Evolutionary conservation across 2,797 vertebrate genomes (phyloP), one percentile per base, ranked within the genome.

Genomic region (Craterocephalus amniculus): DNA sequence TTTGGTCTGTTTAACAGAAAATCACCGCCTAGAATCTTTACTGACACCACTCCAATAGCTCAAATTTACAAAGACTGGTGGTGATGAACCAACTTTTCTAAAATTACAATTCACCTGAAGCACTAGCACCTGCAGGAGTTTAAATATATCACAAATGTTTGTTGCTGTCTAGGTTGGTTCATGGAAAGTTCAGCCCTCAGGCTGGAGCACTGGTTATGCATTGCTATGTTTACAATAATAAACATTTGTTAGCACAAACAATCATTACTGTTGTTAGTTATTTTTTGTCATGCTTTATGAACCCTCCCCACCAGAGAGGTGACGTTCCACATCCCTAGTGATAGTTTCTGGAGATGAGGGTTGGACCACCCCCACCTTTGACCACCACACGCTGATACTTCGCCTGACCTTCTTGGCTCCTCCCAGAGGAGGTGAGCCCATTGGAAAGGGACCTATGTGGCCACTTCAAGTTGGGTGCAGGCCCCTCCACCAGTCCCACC

Each of bases 1-100:
- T 89, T 90, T 88, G 91, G 89, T 94, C 90, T 94, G 90, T 91
- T 86, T 89, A 88, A 90, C 90, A 88, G 93, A 94, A 91, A 94
- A 96, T 94, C 94, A 95, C 95, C 92, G 76, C 73, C 85, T 87
- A 93, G 87, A 93, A 93, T 91, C 88, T 93, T 94, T 92, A 93
- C 70, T n/a, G n/a, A n/a, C 77, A 69, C 70, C 13, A 32, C 66
- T 80, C 70, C 77, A 80, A 83, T 80, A 74, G 57, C 36, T 65
- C 29, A 67, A 65, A 77, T 72, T 31, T 67, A 34, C 55, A 40
- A 14, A 62, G 59, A 65, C 54, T 55, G 54, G 51, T 18, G 26
- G 58, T 70, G 64, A 49, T 22, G 64, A 63, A 52, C 22, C 54
- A 24, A 34, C n/a, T 49, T 54, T 24, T 48, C 61, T 67, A 32